Base-by-base conservation (phyloP, 2,113 vertebrate species). In the Cryptomyrus ogoouensis region DNA sequence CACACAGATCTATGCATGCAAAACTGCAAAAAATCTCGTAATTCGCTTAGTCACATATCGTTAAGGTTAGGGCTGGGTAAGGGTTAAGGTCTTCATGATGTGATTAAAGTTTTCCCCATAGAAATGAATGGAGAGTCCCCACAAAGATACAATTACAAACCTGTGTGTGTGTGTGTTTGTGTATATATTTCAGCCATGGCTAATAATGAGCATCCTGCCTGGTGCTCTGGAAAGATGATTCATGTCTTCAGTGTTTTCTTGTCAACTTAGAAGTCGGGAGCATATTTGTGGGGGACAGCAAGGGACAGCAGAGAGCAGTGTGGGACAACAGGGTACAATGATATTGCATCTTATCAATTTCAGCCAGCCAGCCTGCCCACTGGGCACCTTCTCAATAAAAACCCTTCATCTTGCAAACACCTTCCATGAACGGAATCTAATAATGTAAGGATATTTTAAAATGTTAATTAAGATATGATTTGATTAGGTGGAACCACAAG, bases 271-370 rank as follows among this genome's bases (percentile, higher is more conserved):
- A 47, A 46, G 17, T 31, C 66, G 13, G 70, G 15, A 74, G 89
- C 80, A 90, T 91, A 88, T 89, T 88, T 91, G 9, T 8, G 13
- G 44, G 21, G 42, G 46, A 50, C 46, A 85, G 21, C 9, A 12
- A 0, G 15, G 46, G 10, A 24, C 83, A 4, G 6, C n/a, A 35
- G 3, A 12, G 70, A 66, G 42, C 46, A 85, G 44, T 12, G 21
- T 1, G 5, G 46, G 46, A 46, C 83, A n/a, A 24, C 46, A 85
- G 83, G 24, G 42, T n/a, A 12, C 9, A 21, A 24, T 46, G 24
- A 13, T n/a, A 85, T 15, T 77, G 31, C 2, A 9, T n/a, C 21
- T 47, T 31, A 87, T 83, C 17, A 21, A 46, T 46, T 46, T 24
- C 80, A 46, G 42, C 42, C 80, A 83, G 5, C 42, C 15, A 8